Base-by-base conservation (phyloP, 2,113 vertebrate species). In the Todiramphus saurophagus region DNA sequence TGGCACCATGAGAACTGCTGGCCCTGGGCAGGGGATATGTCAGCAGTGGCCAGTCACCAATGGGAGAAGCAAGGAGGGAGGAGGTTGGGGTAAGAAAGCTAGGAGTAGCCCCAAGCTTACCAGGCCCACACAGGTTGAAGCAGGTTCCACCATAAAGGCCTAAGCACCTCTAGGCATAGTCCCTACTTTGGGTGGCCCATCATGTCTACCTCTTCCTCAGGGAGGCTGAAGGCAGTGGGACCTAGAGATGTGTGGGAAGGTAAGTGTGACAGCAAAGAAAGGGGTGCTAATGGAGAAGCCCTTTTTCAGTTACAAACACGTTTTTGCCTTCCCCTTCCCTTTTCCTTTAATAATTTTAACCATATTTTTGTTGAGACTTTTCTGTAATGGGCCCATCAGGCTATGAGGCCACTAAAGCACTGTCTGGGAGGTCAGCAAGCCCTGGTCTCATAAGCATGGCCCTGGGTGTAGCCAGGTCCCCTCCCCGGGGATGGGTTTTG, bases 41-140 rank as follows among this genome's bases (percentile, higher is more conserved):
- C 0, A 0, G 13, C 50, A 20, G 3, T 28, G 33, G 10, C 39
- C 1, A 0, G 8, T 0, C 0, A 21, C 21, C 3, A 2, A 7
- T 44, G 31, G 35, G 12, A 51, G 10, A 17, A 64, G 25, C 4
- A 3, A 48, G 14, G 23, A 70, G 35, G 43, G 35, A 58, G 18
- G 18, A 56, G 10, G 13, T 4, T 0, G 1, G 33, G 10, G 21
- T 39, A 43, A 51, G 18, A 58, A 69, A 51, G 24, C 7, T 3
- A 30, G 41, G 17, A 81, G 27, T n/a, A 87, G 18, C 3, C 50
- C 13, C 15, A 15, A 4, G 10, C 0, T 3, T 11, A 11, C 10
- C 37, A 31, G 28, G 56, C 10, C 20, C 1, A 0, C 39, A 55
- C 21, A 9, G 8, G 14, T 35, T 21, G 21, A 55, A 69, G 17